Percentiles rank a stretch among this genome's conserved stretches.
Evolutionary conservation across 2,888 invertebrate species (phyloP).

Genomic region (Brassicogethes aeneus): DNA sequence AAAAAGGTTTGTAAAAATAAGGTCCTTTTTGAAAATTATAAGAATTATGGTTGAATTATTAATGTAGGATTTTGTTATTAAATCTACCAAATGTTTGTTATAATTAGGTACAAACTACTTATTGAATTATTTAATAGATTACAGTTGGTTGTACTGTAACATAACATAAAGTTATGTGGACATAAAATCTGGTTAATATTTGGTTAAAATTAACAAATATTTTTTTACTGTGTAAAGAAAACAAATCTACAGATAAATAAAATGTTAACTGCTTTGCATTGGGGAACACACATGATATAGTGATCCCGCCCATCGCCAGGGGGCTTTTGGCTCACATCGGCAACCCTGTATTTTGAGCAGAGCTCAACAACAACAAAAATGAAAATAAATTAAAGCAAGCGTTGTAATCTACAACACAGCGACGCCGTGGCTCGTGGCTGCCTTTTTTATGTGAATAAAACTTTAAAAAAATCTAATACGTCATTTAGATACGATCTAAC

Average conservation of each 20-base stretch:
- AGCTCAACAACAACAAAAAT: conserved; percentile 31
- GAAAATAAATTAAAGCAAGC: conserved; percentile 39
- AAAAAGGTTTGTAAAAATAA: too few species aligned
- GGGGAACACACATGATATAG: conserved; percentile 10
- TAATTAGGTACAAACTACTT: too few species aligned
- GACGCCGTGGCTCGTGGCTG: conserved; percentile 36
- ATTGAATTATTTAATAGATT: too few species aligned
- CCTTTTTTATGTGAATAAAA: conserved; percentile 35
- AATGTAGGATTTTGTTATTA: too few species aligned
- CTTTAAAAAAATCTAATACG: conserved; percentile 41
- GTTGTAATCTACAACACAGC: conserved; percentile 36
- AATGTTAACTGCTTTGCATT: conserved; percentile 22
- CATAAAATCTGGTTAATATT: too few species aligned
- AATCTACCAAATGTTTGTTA: too few species aligned
- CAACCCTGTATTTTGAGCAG: conserved; percentile 34
- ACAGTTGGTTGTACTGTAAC: too few species aligned
- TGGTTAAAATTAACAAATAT: too few species aligned
- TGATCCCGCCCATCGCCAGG: conserved; percentile 27
- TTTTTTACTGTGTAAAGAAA: too few species aligned
- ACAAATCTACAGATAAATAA: conserved; percentile 30
- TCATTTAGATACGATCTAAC: conserved; percentile 39
- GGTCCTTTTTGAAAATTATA: too few species aligned
- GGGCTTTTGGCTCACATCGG: conserved; percentile 27
- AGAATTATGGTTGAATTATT: too few species aligned
- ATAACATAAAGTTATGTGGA: too few species aligned